Evolutionary conservation across 2,888 invertebrate genomes (phyloP), one percentile per base, ranked within the genome.

Genomic region (Stegophylla sp.): DNA sequence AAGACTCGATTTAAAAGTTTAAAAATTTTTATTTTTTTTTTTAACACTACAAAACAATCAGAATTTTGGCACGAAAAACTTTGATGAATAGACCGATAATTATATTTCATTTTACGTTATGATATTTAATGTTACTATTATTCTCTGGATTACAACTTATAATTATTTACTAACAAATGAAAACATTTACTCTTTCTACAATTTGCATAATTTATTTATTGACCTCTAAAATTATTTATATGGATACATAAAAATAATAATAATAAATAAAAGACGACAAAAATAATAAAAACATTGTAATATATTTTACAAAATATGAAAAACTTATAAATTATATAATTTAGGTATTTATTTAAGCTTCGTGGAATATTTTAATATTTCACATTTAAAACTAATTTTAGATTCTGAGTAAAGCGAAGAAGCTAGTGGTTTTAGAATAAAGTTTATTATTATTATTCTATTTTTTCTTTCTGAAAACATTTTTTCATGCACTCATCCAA

Each of bases 1-100:
- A 66, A 45, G 17, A 45, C 43, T 45, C 45, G 13, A 66, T 66
- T 66, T 66, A 66, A 45, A 43, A 66, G 45, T 17, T 66, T 45
- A 66, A 3, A 45, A 20, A 45, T 15, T 66, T 66, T 66, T 66
- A 43, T 43, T 41, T 43, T 7, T 43, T 23, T 41, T 43, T 7
- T 43, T 23, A 66, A 3, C 43, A 66, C 3, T 20, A 23, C 10
- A n/a, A 34, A 63, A 63, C n/a, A 63, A 63, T 63, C 12, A 17
- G 28, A 63, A 63, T 66, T 66, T 15, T 23, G 43, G 15, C 15
- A 15, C 15, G 15, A 66, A 10, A 66, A 43, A 45, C 66, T 66
- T 66, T 3, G n/a, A n/a, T n/a, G 43, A 45, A 66, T 15, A 66
- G 43, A n/a, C 20, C 3, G 15, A 43, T 43, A 66, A 45, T 66